Conservation (phyloP, 2,888 invertebrate genomes). For the Drosophila macrospina region DNA sequence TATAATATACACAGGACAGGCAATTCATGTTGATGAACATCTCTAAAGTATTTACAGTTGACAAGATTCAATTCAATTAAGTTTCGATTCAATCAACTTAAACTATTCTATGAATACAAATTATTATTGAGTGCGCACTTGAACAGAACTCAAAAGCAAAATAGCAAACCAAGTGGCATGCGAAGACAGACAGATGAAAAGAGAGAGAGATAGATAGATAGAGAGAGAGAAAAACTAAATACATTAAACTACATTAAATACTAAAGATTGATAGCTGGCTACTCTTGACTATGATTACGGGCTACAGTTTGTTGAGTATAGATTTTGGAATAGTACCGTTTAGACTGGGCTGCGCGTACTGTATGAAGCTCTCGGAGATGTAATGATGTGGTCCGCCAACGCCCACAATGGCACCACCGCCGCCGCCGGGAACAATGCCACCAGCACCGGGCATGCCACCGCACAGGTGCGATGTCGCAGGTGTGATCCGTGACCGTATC, state of each 20-base stretch:
- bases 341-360: constrained; percentile 86
- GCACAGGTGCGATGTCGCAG: constrained; percentile 72
- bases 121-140: constrained; percentile 54
- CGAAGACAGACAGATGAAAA: constrained; percentile 18
- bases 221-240: constrained; percentile 21
- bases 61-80: constrained; percentile 21
- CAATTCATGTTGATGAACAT: constrained; percentile 28
- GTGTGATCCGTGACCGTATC: constrained; percentile 77
- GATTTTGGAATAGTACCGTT: constrained; percentile 86
- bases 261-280: constrained; percentile 22
- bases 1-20: constrained; percentile 38
- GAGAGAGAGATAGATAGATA: neutral
- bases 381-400: constrained; percentile 83
- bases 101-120: constrained; percentile 52
- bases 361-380: constrained; percentile 86
- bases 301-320: constrained; percentile 84
- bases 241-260: constrained; percentile 16
- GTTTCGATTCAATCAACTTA: constrained; percentile 58
- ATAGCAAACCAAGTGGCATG: constrained; percentile 50
- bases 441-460: constrained; percentile 34
- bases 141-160: constrained; percentile 51
- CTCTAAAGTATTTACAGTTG: constrained; percentile 53
- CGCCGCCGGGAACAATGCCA: constrained; percentile 20
- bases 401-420: constrained; percentile 59
- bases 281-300: constrained; percentile 46